phyloP scores from a whole-genome alignment of 2,888 invertebrate genomes.

The Atethmia centrago region DNA sequence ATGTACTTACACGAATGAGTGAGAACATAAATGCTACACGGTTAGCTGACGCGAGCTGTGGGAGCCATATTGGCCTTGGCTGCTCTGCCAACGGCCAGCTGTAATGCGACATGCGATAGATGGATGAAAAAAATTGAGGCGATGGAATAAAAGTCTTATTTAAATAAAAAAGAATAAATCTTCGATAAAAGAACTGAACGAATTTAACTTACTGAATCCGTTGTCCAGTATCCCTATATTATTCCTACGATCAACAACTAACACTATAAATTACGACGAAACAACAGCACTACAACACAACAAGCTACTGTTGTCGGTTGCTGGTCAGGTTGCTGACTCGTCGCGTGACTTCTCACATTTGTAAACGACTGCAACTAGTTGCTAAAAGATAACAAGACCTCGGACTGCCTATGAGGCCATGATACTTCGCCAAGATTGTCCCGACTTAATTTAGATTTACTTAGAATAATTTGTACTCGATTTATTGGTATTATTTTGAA shows the following conservation, averaged over 20 bases:
- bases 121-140: too few species aligned
- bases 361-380: constrained; percentile 77
- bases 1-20: too few species aligned
- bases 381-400: constrained; percentile 74
- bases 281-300: constrained; percentile 46
- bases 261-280: constrained; percentile 38
- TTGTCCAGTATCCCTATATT: neutral
- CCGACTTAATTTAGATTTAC: constrained; percentile 60
- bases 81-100: too few species aligned
- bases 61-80: too few species aligned
- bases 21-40: too few species aligned
- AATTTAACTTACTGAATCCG: neutral
- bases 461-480: constrained; percentile 59
- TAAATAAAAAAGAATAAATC: too few species aligned
- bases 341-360: constrained; percentile 88
- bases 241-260: constrained; percentile 15
- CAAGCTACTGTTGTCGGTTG: constrained; percentile 64
- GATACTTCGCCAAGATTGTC: constrained; percentile 55
- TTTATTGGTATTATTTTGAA: constrained; percentile 51
- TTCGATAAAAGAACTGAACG: neutral
- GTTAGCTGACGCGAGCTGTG: too few species aligned
- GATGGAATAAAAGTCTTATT: too few species aligned
- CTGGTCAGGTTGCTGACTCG: constrained; percentile 63
- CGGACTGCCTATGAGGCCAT: constrained; percentile 61
- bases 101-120: too few species aligned